Conservation (phyloP, 2,888 invertebrate genomes). For the Apotomis capreana region DNA sequence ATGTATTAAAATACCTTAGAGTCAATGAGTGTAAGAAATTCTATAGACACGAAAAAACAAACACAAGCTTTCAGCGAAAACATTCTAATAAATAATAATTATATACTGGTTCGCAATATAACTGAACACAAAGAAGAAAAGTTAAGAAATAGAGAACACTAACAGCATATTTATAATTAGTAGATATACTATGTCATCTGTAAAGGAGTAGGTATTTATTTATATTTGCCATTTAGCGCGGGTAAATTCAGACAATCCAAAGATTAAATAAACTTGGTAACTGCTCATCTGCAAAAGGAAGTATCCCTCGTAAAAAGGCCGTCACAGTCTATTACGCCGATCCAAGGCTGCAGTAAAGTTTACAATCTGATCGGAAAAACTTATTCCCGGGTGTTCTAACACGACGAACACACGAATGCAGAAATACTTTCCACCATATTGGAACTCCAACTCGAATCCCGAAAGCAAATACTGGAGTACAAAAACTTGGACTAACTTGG, state of each 20-base stretch:
- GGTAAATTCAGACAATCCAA: not conserved
- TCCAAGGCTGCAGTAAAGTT: constrained; percentile 56
- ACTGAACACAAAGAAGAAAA: no score
- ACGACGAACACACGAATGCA: constrained; percentile 70
- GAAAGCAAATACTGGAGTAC: constrained; percentile 79
- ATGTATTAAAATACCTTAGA: not conserved
- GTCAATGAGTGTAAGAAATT: not conserved
- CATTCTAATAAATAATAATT: no score
- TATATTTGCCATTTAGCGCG: no score
- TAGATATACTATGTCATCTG: no score
- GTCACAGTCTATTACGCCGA: constrained; percentile 46
- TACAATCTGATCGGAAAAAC: constrained; percentile 71
- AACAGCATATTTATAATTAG: no score
- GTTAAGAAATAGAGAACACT: no score
- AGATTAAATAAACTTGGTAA: not conserved
- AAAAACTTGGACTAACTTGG: constrained; percentile 67
- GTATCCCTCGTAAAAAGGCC: constrained; percentile 37
- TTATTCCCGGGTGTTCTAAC: constrained; percentile 67
- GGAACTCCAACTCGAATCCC: constrained; percentile 74
- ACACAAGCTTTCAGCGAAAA: no score
- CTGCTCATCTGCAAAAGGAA: not conserved
- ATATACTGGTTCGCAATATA: no score
- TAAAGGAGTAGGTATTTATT: no score
- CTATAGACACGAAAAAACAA: no score
- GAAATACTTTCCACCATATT: constrained; percentile 77